A percentile compares a stretch with the other conserved stretches of the same genome.
Evolutionary conservation across 2,797 vertebrate genomes (phyloP).

Genomic region (Sebastes trivittatus): DNA sequence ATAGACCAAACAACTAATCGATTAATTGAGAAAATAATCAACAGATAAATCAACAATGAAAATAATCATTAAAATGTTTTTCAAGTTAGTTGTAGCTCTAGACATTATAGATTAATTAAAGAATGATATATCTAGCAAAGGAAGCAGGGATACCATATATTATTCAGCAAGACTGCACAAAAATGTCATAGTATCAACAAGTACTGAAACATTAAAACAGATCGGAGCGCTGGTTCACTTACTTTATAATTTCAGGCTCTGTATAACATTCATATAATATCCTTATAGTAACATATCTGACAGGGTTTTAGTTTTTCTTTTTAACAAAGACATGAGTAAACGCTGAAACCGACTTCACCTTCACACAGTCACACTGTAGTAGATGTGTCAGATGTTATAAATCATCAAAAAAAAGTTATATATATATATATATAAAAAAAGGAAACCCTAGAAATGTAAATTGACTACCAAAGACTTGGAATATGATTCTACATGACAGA

Average conservation of each 20-base stretch:
- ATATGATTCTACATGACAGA: background rate
- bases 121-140: background rate
- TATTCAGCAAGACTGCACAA: background rate
- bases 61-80: too few species aligned
- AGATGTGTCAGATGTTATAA: background rate
- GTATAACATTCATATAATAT: background rate
- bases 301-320: background rate
- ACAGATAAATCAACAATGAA: too few species aligned
- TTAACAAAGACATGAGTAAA: background rate
- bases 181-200: background rate
- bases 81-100: rapidly evolving
- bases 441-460: background rate
- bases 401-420: too few species aligned
- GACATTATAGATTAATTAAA: background rate
- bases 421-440: background rate
- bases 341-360: background rate
- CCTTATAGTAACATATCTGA: background rate
- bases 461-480: background rate
- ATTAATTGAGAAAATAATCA: too few species aligned
- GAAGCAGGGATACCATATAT: background rate
- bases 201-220: background rate
- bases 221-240: background rate
- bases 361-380: background rate
- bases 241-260: background rate
- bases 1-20: too few species aligned